Evolutionary conservation across 2,113 vertebrate species (phyloP).

Genomic region (Chelonoidis abingdonii): DNA sequence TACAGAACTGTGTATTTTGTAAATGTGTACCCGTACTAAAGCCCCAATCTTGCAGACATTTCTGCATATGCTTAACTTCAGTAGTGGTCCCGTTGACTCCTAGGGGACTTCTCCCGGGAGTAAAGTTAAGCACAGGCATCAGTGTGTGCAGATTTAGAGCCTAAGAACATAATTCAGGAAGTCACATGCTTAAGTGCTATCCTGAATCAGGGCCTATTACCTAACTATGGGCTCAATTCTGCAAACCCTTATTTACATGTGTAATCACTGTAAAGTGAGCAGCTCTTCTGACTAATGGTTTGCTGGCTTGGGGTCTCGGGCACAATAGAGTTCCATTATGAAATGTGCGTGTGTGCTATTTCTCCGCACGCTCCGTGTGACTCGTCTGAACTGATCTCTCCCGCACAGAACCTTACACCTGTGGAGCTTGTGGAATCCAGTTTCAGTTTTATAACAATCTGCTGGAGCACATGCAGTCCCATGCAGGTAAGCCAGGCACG

Average conservation of each 20-base stretch:
- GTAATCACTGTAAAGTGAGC: not conserved
- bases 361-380: constrained; percentile 55
- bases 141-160: not conserved
- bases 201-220: not conserved
- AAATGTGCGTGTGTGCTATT: constrained; percentile 64
- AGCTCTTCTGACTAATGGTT: not conserved
- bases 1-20: accelerated
- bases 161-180: not conserved
- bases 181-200: not conserved
- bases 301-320: not conserved
- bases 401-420: constrained; percentile 96
- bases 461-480: constrained; percentile 99
- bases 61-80: accelerated
- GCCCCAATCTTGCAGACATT: accelerated
- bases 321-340: not conserved
- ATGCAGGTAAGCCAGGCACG: constrained; percentile 88
- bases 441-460: constrained; percentile 99
- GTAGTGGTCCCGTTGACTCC: not conserved
- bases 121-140: not conserved
- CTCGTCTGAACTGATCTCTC: constrained; percentile 77
- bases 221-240: not conserved
- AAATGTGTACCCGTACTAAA: not conserved
- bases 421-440: constrained; percentile 99
- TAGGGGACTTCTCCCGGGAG: accelerated
- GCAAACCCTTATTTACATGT: not conserved